These are phyloP conservation scores for Chorisops tibialis DNA, from an alignment of 2,888 invertebrate species.

Conservation along the genomic window DNA sequence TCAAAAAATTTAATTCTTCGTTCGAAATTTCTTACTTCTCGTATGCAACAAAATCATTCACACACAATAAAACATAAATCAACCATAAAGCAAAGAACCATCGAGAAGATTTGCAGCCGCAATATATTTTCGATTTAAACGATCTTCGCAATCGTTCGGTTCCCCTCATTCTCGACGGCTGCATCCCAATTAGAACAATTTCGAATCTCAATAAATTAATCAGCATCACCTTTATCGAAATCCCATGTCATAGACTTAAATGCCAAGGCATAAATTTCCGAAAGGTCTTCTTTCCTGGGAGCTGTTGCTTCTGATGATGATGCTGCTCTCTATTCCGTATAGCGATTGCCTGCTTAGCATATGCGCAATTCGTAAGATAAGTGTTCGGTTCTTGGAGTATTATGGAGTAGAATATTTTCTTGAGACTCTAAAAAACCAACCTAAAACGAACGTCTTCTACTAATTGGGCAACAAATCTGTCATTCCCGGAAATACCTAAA, in stretches of 20 bases:
- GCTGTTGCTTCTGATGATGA: not conserved
- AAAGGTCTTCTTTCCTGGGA: not conserved
- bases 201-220: slow-evolving; percentile 23
- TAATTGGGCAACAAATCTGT: slow-evolving; percentile 51
- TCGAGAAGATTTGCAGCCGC: not conserved
- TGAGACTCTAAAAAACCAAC: not conserved
- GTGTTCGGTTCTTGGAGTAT: too few species aligned
- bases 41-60: not conserved
- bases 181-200: slow-evolving; percentile 23
- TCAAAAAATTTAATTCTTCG: too few species aligned
- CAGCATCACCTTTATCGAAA: slow-evolving; percentile 23
- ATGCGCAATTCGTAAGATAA: too few species aligned
- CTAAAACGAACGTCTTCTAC: slow-evolving; percentile 36
- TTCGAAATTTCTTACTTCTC: too few species aligned
- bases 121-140: too few species aligned
- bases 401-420: too few species aligned
- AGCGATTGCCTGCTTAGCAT: too few species aligned
- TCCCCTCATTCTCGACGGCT: not conserved
- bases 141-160: too few species aligned
- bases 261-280: slow-evolving; percentile 18
- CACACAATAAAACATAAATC: not conserved
- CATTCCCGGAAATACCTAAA: slow-evolving; percentile 47
- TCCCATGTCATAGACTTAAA: slow-evolving; percentile 19
- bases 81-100: not conserved
- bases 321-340: not conserved